Evolutionary conservation across 1,140 invertebrate species (phyloP).

Genomic region (Notospermus geniculatus): DNA sequence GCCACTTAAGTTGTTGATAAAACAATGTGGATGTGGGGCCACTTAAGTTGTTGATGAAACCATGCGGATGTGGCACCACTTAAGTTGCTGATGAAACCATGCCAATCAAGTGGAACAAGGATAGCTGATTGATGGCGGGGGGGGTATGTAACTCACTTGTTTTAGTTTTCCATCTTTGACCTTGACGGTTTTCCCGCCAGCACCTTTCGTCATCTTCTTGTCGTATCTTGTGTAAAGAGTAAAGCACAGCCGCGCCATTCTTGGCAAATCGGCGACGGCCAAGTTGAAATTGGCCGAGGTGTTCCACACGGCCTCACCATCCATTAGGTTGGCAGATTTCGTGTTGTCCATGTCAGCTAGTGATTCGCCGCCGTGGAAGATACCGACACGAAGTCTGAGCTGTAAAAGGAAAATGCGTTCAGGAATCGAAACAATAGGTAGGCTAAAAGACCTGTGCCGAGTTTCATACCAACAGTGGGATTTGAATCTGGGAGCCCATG

Average conservation of each 20-base stretch:
- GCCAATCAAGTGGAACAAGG: no score
- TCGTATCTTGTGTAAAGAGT: constrained; percentile 11
- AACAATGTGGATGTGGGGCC: no score
- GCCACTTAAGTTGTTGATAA: no score
- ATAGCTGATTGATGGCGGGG: no score
- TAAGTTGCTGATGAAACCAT: no score
- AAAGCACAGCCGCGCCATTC: constrained; percentile 27
- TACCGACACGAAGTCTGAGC: constrained; percentile 15
- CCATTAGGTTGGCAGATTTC: constrained; percentile 12
- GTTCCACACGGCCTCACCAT: constrained; percentile 13
- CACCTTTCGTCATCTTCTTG: constrained; percentile 12
- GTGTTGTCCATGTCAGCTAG: constrained; percentile 13
- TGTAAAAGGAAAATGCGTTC: not conserved
- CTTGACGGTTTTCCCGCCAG: constrained; percentile 3
- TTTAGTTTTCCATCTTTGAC: constrained; percentile 12
- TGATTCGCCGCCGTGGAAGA: constrained; percentile 24
- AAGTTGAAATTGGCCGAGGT: constrained; percentile 16
- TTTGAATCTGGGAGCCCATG: no score
- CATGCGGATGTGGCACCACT: no score
- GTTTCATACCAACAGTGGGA: no score
- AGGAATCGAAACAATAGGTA: not conserved
- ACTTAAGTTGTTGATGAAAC: no score
- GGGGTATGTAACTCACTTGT: constrained; percentile 1
- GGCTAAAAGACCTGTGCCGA: no score
- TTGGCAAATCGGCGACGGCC: constrained; percentile 17